Percentiles rank a stretch among this genome's conserved stretches.
phyloP scores from a whole-genome alignment of 1,140 invertebrate species.

The Diprion similis region DNA sequence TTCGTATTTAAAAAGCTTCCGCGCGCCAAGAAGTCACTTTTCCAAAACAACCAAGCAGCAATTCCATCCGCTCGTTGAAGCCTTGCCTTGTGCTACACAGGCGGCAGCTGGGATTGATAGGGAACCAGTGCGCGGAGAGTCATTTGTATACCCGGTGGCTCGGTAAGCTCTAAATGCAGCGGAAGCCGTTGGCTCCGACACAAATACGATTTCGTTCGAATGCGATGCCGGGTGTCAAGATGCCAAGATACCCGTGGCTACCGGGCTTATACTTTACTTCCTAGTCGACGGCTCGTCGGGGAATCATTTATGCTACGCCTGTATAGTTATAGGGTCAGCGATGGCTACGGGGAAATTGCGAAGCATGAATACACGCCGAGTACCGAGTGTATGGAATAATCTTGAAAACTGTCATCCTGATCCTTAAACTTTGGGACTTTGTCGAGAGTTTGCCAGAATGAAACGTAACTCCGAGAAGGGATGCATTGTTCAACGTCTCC shows the following conservation, averaged over 20 bases:
- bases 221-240: not conserved
- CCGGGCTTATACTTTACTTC: not conserved
- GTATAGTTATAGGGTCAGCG: not conserved
- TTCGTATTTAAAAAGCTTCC: no score
- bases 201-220: not conserved
- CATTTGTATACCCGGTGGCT: slow-evolving; percentile 5
- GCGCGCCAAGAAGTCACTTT: not conserved
- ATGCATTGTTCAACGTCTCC: no score
- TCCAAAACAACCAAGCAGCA: not conserved
- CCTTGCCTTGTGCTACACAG: not conserved
- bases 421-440: no score
- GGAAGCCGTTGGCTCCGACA: not conserved
- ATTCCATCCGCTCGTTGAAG: not conserved
- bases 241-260: not conserved
- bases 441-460: no score
- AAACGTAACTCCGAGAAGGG: no score
- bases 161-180: not conserved
- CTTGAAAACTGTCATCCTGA: no score
- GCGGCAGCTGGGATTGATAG: not conserved
- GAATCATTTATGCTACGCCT: no score
- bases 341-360: not conserved
- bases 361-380: not conserved
- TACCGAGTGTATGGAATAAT: no score
- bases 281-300: not conserved
- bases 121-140: not conserved